These are phyloP conservation scores for Bradypus variegatus DNA, from an alignment of 2,797 vertebrate species.

Conservation along the genomic window DNA sequence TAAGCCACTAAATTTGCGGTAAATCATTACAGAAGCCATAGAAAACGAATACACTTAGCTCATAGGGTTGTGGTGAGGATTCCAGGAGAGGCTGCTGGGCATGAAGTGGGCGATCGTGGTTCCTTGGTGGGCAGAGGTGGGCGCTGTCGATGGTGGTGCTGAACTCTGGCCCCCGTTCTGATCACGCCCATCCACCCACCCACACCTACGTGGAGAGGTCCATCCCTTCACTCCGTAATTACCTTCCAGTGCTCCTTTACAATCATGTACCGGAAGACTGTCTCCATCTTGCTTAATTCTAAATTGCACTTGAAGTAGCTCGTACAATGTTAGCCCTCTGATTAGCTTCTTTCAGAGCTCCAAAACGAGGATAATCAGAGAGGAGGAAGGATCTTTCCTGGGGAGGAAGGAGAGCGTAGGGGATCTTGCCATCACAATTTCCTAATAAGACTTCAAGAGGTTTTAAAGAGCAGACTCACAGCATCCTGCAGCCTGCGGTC, in stretches of 20 bases:
- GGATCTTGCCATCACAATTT: constrained; percentile 29
- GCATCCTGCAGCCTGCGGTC: background rate
- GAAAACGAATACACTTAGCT: background rate
- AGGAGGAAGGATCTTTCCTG: background rate
- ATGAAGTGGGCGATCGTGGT: background rate
- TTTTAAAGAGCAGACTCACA: constrained; percentile 40
- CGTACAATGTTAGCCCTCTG: background rate
- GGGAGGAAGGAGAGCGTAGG: constrained; percentile 10
- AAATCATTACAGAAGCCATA: background rate
- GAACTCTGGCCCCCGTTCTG: background rate
- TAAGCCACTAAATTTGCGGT: background rate
- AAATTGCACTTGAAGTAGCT: constrained; percentile 34
- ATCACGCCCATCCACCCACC: background rate
- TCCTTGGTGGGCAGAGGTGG: background rate
- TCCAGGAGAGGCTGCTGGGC: fast-evolving
- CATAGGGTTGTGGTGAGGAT: background rate
- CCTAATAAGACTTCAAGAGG: constrained; percentile 8
- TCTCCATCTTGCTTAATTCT: constrained; percentile 7
- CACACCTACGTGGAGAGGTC: background rate
- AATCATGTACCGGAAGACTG: background rate
- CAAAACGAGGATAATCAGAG: constrained; percentile 36
- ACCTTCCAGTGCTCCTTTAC: background rate
- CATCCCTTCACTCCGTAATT: background rate
- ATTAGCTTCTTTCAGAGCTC: constrained; percentile 4
- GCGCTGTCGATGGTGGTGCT: background rate